Base-by-base conservation (phyloP, 2,797 vertebrate species). In the Anniella stebbinsi region DNA sequence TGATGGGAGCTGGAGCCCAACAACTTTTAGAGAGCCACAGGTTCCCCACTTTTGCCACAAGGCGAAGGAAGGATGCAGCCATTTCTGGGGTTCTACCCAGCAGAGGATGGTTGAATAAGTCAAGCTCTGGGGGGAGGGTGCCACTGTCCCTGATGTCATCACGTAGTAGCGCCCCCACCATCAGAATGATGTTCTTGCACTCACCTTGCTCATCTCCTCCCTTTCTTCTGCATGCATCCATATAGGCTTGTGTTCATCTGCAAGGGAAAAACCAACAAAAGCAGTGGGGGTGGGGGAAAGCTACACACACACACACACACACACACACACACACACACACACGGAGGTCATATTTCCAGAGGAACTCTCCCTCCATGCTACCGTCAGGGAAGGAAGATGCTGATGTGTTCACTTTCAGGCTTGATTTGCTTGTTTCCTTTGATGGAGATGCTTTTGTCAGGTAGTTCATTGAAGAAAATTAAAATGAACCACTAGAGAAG, bases 211-310 rank as follows among this genome's bases (percentile, higher is more conserved):
- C 98, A 99, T 98, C 95, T 99, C 98, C 94, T 99, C 99, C 86
- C 99, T 97, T 93, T 99, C 99, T 95, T 99, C 99, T 1, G 99
- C 99, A 1, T 99, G 99, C 99, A 99, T 99, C 99, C 99, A 99
- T 96, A 99, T 99, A 36, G 99, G 99, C 92, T 99, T 99, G 97
- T 99, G 99, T 91, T 99, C 98, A 95, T 98, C 99, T 99, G 97
- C 84, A 95, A 76, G 63, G 86, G 93, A 91, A 82, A 96, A 0
- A 15, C 0, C 63, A 73, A 63, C 89, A 63, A n/a, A 57, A 7
- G 8, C 5, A 45, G 45, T 45, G 45, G 45, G 45, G 45, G 45
- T 45, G 25, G 23, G 17, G 12, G 11, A 57, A 66, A 57, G 38
- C 10, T 6, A 21, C 51, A 51, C 51, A 51, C 51, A 51, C 51